These are phyloP conservation scores for Clamator glandarius DNA, from an alignment of 2,797 vertebrate genomes.

Conservation along the genomic window DNA sequence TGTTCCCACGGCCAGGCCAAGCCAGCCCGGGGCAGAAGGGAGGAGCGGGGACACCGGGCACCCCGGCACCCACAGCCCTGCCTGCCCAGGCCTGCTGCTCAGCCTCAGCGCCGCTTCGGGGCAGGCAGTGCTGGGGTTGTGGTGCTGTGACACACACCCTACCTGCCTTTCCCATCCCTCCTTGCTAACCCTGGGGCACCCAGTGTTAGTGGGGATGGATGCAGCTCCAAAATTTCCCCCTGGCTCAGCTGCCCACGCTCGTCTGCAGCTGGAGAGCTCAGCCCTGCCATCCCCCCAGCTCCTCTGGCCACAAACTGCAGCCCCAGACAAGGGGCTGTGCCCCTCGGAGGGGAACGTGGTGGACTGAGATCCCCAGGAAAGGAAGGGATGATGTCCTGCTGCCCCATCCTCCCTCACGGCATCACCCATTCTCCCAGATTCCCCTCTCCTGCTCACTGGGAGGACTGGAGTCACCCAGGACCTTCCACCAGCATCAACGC, in stretches of 20 bases:
- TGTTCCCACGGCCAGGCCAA: neutral
- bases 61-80: neutral
- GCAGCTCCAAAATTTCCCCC: neutral
- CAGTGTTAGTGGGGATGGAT: neutral
- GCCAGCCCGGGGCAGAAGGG: neutral
- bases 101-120: neutral
- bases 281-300: neutral
- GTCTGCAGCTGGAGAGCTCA: fast-evolving
- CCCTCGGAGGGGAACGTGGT: neutral
- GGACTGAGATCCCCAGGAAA: neutral
- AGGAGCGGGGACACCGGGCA: neutral
- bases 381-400: neutral
- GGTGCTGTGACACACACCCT: neutral
- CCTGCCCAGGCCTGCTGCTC: neutral
- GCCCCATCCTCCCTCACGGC: neutral
- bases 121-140: neutral
- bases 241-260: fast-evolving
- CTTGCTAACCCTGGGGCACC: neutral
- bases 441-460: neutral
- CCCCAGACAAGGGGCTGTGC: neutral
- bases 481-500: neutral
- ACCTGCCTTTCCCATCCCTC: too few species aligned
- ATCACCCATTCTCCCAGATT: neutral
- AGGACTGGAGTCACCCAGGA: neutral
- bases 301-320: neutral